Evolutionary conservation across 2,797 vertebrate genomes (phyloP).

Genomic region (Neosalanx taihuensis): DNA sequence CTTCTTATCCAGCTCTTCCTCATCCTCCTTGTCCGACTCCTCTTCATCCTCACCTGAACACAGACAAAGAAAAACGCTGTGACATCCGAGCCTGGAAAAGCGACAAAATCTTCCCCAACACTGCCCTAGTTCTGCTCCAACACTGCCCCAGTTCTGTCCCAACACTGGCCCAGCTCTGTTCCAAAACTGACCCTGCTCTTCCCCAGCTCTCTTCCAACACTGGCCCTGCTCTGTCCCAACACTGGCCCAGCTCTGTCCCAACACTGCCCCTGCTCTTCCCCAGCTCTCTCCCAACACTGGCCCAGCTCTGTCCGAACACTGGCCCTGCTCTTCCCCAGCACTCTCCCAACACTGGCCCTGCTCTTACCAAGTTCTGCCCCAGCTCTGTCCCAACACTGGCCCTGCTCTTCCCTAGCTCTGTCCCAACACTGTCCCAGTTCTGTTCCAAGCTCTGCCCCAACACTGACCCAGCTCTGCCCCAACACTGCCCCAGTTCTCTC

Average conservation of each 20-base stretch:
- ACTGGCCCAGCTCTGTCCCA: background rate
- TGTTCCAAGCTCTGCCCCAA: background rate
- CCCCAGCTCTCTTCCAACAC: no score
- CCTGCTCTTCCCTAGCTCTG: no score
- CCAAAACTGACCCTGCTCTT: no score
- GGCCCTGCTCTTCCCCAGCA: background rate
- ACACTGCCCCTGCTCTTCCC: background rate
- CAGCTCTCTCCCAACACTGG: background rate
- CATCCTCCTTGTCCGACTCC: slow-evolving; percentile 79
- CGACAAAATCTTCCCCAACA: background rate
- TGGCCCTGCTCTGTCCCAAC: no score
- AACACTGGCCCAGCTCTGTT: no score
- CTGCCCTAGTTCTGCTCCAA: no score
- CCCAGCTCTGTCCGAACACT: background rate
- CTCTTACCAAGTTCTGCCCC: no score
- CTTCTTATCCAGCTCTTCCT: slow-evolving; percentile 91
- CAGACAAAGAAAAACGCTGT: background rate
- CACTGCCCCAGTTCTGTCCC: background rate
- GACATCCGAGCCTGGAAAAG: background rate
- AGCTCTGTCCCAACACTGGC: no score
- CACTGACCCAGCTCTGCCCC: background rate
- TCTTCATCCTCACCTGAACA: slow-evolving; percentile 75
- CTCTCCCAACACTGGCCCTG: no score
- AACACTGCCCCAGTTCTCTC: background rate
- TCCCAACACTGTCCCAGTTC: background rate